phyloP scores from a whole-genome alignment of 2,888 invertebrate genomes.

The Phortica okadai region DNA sequence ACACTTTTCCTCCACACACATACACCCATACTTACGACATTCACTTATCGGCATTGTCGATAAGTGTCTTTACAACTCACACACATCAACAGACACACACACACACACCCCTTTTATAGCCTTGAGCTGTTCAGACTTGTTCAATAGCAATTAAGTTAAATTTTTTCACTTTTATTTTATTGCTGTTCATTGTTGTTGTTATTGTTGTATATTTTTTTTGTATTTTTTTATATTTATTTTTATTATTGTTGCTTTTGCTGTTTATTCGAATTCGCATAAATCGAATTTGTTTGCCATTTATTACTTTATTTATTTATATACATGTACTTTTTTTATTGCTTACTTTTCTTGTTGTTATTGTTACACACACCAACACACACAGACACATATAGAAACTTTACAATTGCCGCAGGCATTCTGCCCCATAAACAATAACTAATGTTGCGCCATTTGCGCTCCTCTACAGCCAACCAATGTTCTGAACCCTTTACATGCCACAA shows the following conservation, averaged over 20 bases:
- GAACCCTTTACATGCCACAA: neutral
- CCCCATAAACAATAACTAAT: conserved; percentile 26
- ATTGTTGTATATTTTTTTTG: neutral
- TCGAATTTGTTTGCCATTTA: conserved; percentile 26
- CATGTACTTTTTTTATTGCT: conserved; percentile 62
- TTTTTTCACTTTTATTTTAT: neutral
- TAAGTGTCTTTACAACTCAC: neutral
- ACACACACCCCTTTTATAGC: conserved; percentile 16
- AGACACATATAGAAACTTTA: conserved; percentile 4
- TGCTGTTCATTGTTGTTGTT: conserved; percentile 5
- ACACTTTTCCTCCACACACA: neutral
- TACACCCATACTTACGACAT: neutral
- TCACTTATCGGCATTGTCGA: no score
- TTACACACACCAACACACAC: neutral
- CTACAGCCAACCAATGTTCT: neutral
- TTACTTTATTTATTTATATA: conserved; percentile 23
- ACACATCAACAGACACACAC: neutral
- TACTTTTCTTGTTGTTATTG: conserved; percentile 57
- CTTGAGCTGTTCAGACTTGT: conserved; percentile 7
- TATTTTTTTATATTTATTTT: conserved; percentile 5
- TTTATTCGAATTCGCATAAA: conserved; percentile 18
- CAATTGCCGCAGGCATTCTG: conserved; percentile 20
- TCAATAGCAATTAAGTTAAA: conserved; percentile 20
- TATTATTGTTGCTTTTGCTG: conserved; percentile 18
- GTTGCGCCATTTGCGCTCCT: neutral